A percentile compares a stretch with the other conserved stretches of the same genome.
phyloP scores from a whole-genome alignment of 2,888 invertebrate genomes.

The Formica aserva region DNA sequence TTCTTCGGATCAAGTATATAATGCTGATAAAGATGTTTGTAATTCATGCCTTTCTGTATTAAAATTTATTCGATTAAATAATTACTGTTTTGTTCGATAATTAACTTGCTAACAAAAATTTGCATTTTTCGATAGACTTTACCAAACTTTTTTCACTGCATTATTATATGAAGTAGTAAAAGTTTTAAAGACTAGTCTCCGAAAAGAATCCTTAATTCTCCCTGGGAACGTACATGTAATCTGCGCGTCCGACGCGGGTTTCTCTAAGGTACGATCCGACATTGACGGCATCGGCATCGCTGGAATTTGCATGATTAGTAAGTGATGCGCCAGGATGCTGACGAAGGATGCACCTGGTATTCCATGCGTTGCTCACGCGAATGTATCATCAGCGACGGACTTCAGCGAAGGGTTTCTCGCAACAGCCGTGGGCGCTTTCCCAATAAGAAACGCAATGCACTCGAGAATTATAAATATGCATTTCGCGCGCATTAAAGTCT shows the following conservation, averaged over 20 bases:
- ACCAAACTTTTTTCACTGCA: background rate
- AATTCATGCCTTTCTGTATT: background rate
- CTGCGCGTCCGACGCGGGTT: slow-evolving; percentile 47
- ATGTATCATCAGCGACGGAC: slow-evolving; percentile 32
- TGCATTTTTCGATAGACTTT: background rate
- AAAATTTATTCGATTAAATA: background rate
- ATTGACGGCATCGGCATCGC: slow-evolving; percentile 48
- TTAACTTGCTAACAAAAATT: background rate
- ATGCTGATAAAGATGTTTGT: background rate
- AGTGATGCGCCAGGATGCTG: slow-evolving; percentile 32
- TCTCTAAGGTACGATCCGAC: slow-evolving; percentile 57
- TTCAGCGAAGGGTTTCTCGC: slow-evolving; percentile 30
- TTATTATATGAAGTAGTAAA: slow-evolving; percentile 13
- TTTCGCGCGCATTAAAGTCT: background rate
- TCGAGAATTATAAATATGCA: slow-evolving; percentile 6
- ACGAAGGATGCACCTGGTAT: slow-evolving; percentile 48
- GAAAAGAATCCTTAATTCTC: background rate
- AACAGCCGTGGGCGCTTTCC: slow-evolving; percentile 34
- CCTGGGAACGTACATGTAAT: background rate
- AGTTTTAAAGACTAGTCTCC: background rate
- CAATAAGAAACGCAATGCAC: background rate
- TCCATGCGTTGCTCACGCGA: slow-evolving; percentile 37
- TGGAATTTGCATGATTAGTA: slow-evolving; percentile 74
- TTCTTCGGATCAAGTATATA: background rate
- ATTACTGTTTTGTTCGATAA: background rate